These are phyloP conservation scores for Vulpes ferrilata DNA, from an alignment of 2,113 vertebrate genomes.

Conservation along the genomic window DNA sequence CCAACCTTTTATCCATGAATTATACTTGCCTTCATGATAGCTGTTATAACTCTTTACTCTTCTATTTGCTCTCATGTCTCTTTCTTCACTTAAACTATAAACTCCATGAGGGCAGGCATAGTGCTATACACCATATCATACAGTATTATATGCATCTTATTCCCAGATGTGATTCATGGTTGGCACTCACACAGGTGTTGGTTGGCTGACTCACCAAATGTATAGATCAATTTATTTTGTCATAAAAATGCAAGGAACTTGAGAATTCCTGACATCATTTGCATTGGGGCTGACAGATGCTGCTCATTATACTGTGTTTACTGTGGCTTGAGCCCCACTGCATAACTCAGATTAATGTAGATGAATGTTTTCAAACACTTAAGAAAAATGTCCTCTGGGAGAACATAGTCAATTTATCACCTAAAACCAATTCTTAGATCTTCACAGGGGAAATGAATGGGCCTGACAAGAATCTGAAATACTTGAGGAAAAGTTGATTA, in stretches of 20 bases:
- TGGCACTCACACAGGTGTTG: background rate
- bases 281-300: conserved; percentile 2
- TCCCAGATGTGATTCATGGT: background rate
- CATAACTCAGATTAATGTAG: conserved; percentile 27
- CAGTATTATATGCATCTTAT: background rate
- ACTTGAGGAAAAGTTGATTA: conserved; percentile 67
- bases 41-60: background rate
- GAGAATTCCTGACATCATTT: background rate
- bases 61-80: background rate
- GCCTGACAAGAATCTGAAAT: conserved; percentile 58
- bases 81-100: background rate
- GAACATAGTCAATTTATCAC: conserved; percentile 49
- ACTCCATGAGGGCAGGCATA: background rate
- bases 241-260: conserved; percentile 50
- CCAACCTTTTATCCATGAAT: background rate
- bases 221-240: conserved; percentile 20
- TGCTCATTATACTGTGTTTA: conserved; percentile 49
- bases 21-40: background rate
- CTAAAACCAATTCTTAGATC: conserved; percentile 60
- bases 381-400: conserved; percentile 29
- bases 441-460: conserved; percentile 40
- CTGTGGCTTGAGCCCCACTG: background rate
- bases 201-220: background rate
- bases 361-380: conserved; percentile 51
- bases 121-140: background rate